Evolutionary conservation across 2,113 vertebrate species (phyloP), one percentile per base, ranked within the genome.

Genomic region (Lipophrys pholis): DNA sequence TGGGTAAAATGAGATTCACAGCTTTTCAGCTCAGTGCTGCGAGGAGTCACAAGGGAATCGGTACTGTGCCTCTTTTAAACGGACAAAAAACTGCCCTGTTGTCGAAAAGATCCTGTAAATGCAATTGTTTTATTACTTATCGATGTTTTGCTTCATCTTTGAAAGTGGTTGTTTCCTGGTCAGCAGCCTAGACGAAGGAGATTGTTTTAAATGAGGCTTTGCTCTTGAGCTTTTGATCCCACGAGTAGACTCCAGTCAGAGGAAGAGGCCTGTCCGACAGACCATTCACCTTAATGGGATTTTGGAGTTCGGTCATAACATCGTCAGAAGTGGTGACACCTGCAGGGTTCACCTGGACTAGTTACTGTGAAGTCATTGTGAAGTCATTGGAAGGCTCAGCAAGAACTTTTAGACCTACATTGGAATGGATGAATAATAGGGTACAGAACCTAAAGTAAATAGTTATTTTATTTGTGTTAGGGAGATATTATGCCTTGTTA

Each of bases 201-300:
- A 78, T 57, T 64, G 78, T 55, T 74, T 79, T 81, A 78, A 77
- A 73, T n/a, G 21, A 73, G 66, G 30, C 51, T 83, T 74, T 76
- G 39, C 57, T 69, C 45, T 55, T 80, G 64, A 82, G 46, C 70
- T 55, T 77, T 70, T 83, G 78, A 78, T 86, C 72, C 56, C 16
- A 42, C 55, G 40, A 50, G 45, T 46, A 52, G 63, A 72, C 53
- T 68, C 6, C 21, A 21, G 30, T 66, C n/a, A 43, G 58, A 77
- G 56, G 6, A 73, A 15, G 15, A 9, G 40, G 73, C 15, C 61
- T 35, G 50, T 46, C 43, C 46, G 73, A 12, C 67, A 38, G 67
- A 49, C 69, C 16, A 46, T 76, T 64, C 41, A 68, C 53, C 72
- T 51, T 87, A 67, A 84, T 56, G 46, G 51, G 83, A 89, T 87